Percentiles rank a stretch among this genome's conserved stretches.
phyloP scores from a whole-genome alignment of 2,113 vertebrate genomes.

The Pomatorhinus ruficollis region DNA sequence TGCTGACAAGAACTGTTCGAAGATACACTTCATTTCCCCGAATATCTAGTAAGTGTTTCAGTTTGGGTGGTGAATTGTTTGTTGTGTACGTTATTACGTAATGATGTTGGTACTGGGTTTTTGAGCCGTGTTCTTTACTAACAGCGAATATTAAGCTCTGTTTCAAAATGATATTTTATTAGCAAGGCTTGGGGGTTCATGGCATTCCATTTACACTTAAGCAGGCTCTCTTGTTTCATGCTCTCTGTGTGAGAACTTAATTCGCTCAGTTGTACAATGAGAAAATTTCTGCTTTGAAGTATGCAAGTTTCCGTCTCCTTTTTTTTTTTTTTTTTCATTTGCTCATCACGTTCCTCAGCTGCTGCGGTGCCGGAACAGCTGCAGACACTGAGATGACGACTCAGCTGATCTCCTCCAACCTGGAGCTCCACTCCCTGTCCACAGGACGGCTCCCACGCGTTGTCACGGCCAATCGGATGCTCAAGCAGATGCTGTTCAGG shows the following conservation, averaged over 20 bases:
- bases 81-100: fast-evolving
- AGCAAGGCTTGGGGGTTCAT: neutral
- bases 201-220: neutral
- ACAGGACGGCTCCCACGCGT: slow-evolving; percentile 91
- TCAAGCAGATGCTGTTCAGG: slow-evolving; percentile 99
- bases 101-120: fast-evolving
- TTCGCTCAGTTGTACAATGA: fast-evolving
- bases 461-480: slow-evolving; percentile 93
- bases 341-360: slow-evolving; percentile 67
- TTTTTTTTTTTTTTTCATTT: neutral
- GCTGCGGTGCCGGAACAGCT: slow-evolving; percentile 95
- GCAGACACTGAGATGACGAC: slow-evolving; percentile 99
- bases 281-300: neutral
- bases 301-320: fast-evolving
- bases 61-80: fast-evolving
- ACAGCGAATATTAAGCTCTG: fast-evolving
- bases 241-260: neutral
- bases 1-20: slow-evolving; percentile 97
- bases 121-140: fast-evolving
- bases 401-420: slow-evolving; percentile 96
- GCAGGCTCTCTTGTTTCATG: neutral
- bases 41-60: slow-evolving; percentile 91
- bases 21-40: slow-evolving; percentile 96
- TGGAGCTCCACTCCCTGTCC: slow-evolving; percentile 93
- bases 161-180: neutral